Evolutionary conservation across 2,113 vertebrate genomes (phyloP).

Genomic region (Pelecanus crispus): DNA sequence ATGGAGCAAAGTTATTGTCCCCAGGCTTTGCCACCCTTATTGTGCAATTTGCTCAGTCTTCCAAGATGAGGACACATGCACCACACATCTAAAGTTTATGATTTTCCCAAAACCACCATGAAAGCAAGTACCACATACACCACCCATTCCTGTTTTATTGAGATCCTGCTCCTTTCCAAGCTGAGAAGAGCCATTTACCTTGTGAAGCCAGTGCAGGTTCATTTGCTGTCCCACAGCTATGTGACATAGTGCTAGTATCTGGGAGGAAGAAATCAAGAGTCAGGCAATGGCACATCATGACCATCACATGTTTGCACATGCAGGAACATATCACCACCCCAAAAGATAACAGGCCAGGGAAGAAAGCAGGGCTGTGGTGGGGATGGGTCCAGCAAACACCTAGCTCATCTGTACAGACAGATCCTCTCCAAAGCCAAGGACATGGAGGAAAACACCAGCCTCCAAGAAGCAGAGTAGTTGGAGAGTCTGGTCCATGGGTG

Average conservation of each 20-base stretch:
- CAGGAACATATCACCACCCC: background rate
- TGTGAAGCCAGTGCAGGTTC: constrained; percentile 97
- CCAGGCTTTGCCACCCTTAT: background rate
- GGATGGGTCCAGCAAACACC: background rate
- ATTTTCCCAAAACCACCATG: background rate
- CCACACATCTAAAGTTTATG: background rate
- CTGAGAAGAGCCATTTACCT: constrained; percentile 71
- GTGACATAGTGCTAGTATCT: constrained; percentile 94
- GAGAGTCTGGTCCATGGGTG: background rate
- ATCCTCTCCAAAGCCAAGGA: background rate
- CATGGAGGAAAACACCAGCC: background rate
- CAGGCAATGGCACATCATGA: background rate
- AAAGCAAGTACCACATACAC: background rate
- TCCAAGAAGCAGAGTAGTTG: background rate
- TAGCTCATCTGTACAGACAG: background rate
- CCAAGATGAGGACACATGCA: background rate
- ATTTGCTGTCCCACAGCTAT: constrained; percentile 92
- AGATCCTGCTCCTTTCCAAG: background rate
- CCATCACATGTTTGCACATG: rapidly evolving
- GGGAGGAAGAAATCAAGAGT: background rate
- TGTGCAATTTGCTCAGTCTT: background rate
- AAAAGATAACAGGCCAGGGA: background rate
- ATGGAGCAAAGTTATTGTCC: background rate
- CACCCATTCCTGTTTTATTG: rapidly evolving
- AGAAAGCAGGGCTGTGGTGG: background rate